Percentiles rank a stretch among this genome's conserved stretches.
Evolutionary conservation across 2,797 vertebrate species (phyloP).

Genomic region (Thalassophryne amazonica): DNA sequence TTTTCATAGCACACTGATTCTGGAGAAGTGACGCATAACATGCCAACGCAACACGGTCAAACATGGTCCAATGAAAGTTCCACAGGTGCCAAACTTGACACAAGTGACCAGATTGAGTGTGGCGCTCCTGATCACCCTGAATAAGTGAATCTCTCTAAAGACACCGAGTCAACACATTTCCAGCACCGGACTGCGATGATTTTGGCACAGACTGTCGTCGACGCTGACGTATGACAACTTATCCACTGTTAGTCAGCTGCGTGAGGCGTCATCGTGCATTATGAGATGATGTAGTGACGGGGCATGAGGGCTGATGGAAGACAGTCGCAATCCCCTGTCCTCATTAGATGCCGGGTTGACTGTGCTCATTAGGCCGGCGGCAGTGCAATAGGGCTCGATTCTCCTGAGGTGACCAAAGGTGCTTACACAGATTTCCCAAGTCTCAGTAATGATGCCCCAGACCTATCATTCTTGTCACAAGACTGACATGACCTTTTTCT

Average conservation of each 20-base stretch:
- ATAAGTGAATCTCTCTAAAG: no score
- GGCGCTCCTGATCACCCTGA: no score
- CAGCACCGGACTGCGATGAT: conserved; percentile 3
- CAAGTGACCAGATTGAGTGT: no score
- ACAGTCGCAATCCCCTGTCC: conserved; percentile 48
- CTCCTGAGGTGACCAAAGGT: conserved; percentile 72
- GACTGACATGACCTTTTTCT: conserved; percentile 66
- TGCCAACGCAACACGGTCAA: no score
- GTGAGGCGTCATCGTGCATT: conserved; percentile 28
- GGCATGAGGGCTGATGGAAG: conserved; percentile 63
- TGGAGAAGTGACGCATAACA: no score
- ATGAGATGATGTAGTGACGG: conserved; percentile 50
- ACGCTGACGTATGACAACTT: conserved; percentile 41
- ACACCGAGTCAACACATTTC: neutral
- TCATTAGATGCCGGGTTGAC: conserved; percentile 60
- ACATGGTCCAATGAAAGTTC: no score
- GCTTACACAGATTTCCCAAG: conserved; percentile 65
- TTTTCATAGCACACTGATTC: no score
- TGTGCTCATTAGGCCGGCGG: conserved; percentile 66
- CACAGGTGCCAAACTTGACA: no score
- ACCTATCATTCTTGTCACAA: conserved; percentile 65
- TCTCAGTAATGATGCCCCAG: conserved; percentile 68
- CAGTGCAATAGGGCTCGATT: conserved; percentile 46
- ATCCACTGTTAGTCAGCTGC: conserved; percentile 19
- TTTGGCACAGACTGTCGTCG: neutral